Conservation (phyloP, 2,888 invertebrate genomes). For the Microplitis deprimator region DNA sequence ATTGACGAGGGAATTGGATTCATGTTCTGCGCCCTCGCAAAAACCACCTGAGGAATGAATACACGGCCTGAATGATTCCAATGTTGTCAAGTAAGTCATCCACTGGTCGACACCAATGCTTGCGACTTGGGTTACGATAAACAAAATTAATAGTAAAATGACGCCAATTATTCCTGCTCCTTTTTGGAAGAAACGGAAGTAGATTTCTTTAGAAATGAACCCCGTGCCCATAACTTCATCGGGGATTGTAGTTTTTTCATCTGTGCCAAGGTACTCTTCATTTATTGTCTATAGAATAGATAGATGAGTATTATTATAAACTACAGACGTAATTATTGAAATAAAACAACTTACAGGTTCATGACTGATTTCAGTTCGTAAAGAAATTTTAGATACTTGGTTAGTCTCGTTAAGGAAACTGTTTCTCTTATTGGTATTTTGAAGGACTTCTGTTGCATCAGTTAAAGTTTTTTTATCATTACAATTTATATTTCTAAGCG, state of each 20-base stretch:
- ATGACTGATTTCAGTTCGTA: slow-evolving; percentile 34
- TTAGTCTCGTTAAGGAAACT: not conserved
- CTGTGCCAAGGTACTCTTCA: not conserved
- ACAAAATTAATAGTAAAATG: slow-evolving; percentile 71
- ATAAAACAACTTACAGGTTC: slow-evolving; percentile 35
- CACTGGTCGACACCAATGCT: slow-evolving; percentile 82
- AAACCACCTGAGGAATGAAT: not conserved
- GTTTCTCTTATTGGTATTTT: too few species aligned
- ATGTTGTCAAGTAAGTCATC: slow-evolving; percentile 78
- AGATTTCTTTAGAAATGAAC: slow-evolving; percentile 68
- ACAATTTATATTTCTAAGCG: not conserved
- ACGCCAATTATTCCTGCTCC: slow-evolving; percentile 75
- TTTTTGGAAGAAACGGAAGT: slow-evolving; percentile 71
- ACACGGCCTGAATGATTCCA: slow-evolving; percentile 51
- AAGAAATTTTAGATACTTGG: slow-evolving; percentile 41
- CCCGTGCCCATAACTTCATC: slow-evolving; percentile 72
- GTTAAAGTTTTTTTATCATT: too few species aligned
- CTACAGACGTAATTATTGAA: not conserved
- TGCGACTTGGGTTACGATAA: slow-evolving; percentile 76
- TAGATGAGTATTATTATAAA: not conserved
- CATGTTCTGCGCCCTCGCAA: not conserved
- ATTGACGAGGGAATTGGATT: slow-evolving; percentile 45
- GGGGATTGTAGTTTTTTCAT: slow-evolving; percentile 52
- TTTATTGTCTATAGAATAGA: slow-evolving; percentile 38
- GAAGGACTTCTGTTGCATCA: too few species aligned